Percentiles rank a stretch among this genome's conserved stretches.
Evolutionary conservation across 1,140 invertebrate species (phyloP).

Genomic region (Caenorhabditis brenneri): DNA sequence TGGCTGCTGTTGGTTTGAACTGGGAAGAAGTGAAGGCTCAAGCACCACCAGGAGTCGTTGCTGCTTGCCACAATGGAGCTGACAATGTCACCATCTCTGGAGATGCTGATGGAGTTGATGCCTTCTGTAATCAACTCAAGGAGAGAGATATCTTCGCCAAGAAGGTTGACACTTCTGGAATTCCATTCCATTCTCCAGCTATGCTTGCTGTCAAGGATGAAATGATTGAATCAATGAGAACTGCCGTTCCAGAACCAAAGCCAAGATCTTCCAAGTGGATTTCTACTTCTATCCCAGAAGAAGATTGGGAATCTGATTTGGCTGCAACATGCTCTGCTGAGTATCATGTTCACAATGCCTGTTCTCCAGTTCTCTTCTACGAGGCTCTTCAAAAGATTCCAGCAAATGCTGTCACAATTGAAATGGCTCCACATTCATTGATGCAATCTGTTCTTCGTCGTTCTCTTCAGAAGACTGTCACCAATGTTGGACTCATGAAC

Average conservation of each 20-base stretch:
- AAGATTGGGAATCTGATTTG: conserved; percentile 80
- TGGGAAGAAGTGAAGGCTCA: conserved; percentile 83
- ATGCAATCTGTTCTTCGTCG: conserved; percentile 86
- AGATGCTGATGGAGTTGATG: conserved; percentile 77
- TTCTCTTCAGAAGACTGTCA: conserved; percentile 75
- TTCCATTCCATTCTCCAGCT: conserved; percentile 93
- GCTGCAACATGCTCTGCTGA: conserved; percentile 83
- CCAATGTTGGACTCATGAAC: conserved; percentile 82
- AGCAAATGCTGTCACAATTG: conserved; percentile 84
- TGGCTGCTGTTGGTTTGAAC: conserved; percentile 77
- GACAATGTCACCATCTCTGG: conserved; percentile 93
- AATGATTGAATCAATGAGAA: conserved; percentile 80
- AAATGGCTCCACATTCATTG: conserved; percentile 85
- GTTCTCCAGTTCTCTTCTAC: conserved; percentile 83
- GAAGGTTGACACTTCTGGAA: conserved; percentile 82
- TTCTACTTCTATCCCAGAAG: conserved; percentile 86
- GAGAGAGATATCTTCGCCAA: conserved; percentile 78
- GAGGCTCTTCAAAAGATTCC: conserved; percentile 85
- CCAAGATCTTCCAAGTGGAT: conserved; percentile 83
- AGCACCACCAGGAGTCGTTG: conserved; percentile 79
- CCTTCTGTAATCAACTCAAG: conserved; percentile 46
- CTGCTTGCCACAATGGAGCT: conserved; percentile 89
- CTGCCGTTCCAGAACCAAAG: conserved; percentile 82
- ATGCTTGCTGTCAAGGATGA: conserved; percentile 84
- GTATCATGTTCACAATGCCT: conserved; percentile 93